Conservation (phyloP, 2,797 vertebrate species). For the Ataeniobius toweri region DNA sequence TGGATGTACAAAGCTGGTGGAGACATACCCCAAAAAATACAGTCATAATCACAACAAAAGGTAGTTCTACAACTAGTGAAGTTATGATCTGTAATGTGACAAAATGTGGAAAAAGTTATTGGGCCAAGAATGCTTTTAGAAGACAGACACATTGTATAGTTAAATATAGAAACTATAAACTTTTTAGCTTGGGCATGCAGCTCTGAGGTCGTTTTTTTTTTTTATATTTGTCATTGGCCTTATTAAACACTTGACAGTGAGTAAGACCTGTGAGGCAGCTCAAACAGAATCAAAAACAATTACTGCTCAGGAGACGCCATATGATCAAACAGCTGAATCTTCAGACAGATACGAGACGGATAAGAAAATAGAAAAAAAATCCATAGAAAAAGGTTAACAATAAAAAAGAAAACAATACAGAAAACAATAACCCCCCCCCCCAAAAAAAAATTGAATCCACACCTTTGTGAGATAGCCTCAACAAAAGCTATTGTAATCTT, state of each 20-base stretch:
- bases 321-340: conserved; percentile 1
- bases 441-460: conserved; percentile 31
- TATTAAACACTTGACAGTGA: conserved; percentile 10
- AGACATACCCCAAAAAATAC: background rate
- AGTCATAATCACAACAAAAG: background rate
- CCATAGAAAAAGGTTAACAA: background rate
- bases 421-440: conserved; percentile 2
- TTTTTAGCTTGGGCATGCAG: background rate
- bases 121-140: background rate
- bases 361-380: conserved; percentile 10
- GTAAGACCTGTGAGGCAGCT: conserved; percentile 13
- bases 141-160: background rate
- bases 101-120: background rate
- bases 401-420: conserved; percentile 4
- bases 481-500: conserved; percentile 43
- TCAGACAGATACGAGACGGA: background rate
- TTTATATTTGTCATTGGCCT: conserved; percentile 13
- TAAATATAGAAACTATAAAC: background rate
- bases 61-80: background rate
- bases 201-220: background rate
- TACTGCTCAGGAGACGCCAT: conserved; percentile 4
- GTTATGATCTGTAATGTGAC: background rate
- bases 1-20: background rate
- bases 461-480: conserved; percentile 32
- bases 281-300: conserved; percentile 21